Base-by-base conservation (phyloP, 2,797 vertebrate genomes). In the Eutrigla gurnardus region DNA sequence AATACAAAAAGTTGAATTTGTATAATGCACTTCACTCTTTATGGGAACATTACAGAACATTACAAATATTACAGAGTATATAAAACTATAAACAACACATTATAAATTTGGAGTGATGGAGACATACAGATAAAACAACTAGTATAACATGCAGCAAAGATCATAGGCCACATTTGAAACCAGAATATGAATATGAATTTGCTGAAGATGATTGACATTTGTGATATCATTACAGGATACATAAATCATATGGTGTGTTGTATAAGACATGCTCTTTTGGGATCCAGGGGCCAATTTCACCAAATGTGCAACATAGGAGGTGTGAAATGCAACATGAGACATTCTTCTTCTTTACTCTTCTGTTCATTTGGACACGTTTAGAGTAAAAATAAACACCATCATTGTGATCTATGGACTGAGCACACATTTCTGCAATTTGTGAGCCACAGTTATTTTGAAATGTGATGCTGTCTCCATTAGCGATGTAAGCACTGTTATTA, bases 171-270 rank as follows among this genome's bases (percentile, higher is more conserved):
- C 11, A 69, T 49, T 2, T 25, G 15, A 57, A 62, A 61, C 36
- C 6, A 32, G 40, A 25, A 25, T 25, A 25, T 25, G 25, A 25
- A 25, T 25, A 25, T 25, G 25, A 25, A 12, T 49, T 52, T 68
- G 32, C 33, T 33, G 9, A 47, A 35, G 17, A 63, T 15, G 15
- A 57, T 47, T 47, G 7, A 45, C 14, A 43, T 52, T 17, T 3
- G 17, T 47, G 10, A 46, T 60, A 18, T 40, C 1, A 45, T 50
- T 37, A 8, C 39, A 35, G 14, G 11, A 10, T 86, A 58, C 25
- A 81, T 66, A 75, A 73, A 70, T 72, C 10, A 55, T 37, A 64
- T 35, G 13, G 14, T 13, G 3, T 25, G 9, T 14, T 62, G 18
- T 14, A 33, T 69, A 2, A 39, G 8, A 61, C 15, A 3, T 64